phyloP scores from a whole-genome alignment of 2,113 vertebrate species.

The Varanus komodoensis region DNA sequence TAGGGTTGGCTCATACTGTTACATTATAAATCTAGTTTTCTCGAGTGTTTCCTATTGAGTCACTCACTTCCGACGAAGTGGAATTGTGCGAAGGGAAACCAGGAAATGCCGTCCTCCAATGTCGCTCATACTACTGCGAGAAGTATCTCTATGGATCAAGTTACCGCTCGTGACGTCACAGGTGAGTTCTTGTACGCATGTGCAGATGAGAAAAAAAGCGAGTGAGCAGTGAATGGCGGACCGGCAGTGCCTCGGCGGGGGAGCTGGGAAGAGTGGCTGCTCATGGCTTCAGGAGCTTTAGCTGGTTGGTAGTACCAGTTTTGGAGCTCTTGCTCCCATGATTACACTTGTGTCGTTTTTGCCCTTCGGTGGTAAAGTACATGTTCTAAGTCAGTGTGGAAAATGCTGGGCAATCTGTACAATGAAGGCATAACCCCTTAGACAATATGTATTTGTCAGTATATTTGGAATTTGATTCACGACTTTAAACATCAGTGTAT shows the following conservation, averaged over 20 bases:
- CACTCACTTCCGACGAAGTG: not conserved
- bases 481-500: no score
- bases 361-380: not conserved
- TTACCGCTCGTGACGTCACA: no score
- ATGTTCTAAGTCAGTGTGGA: no score
- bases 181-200: rapidly evolving
- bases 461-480: no score
- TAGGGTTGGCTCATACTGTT: no score
- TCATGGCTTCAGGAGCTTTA: no score
- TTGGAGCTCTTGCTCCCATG: not conserved
- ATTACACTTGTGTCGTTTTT: no score
- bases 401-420: no score
- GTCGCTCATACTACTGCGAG: not conserved
- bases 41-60: not conserved
- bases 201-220: not conserved
- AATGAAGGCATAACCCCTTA: no score
- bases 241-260: not conserved
- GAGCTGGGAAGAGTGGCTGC: no score
- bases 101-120: not conserved
- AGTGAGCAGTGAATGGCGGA: not conserved
- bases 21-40: not conserved
- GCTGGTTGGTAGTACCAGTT: not conserved
- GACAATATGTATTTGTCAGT: no score
- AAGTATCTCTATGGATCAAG: not conserved
- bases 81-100: no score